phyloP scores from a whole-genome alignment of 2,113 vertebrate species.

The Pseudorectes ferrugineus region DNA sequence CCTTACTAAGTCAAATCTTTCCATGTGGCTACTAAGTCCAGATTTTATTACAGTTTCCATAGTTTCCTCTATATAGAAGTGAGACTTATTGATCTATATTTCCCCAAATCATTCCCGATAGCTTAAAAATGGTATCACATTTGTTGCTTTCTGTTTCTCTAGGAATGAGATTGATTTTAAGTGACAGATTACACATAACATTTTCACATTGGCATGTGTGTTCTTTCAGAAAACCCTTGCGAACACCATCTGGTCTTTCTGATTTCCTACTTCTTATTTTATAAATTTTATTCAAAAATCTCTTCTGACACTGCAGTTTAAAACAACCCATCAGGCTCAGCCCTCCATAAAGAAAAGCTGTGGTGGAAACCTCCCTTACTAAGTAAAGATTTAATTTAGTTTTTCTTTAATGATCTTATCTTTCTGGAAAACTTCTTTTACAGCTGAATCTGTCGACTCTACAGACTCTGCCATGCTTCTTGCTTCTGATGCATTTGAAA shows the following conservation, averaged over 20 bases:
- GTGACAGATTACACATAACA: slow-evolving; percentile 14
- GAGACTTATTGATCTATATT: neutral
- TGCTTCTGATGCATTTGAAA: slow-evolving; percentile 3
- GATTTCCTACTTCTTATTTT: slow-evolving; percentile 1
- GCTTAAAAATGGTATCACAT: neutral
- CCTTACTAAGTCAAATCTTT: neutral
- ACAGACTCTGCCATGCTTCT: neutral
- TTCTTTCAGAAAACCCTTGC: neutral
- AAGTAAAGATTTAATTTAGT: neutral
- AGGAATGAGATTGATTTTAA: neutral
- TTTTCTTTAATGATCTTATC: neutral
- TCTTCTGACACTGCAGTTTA: slow-evolving; percentile 10
- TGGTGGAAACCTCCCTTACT: neutral
- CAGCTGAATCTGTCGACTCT: neutral
- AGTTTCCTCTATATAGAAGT: neutral
- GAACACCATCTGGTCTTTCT: slow-evolving; percentile 15
- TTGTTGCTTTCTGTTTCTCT: neutral
- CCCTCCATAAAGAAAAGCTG: neutral
- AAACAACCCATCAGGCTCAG: neutral
- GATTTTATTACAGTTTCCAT: neutral
- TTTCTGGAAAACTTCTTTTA: neutral
- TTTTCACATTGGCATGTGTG: neutral
- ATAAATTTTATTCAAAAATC: neutral
- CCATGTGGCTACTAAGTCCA: neutral
- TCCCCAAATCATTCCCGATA: neutral